A percentile compares a stretch with the other conserved stretches of the same genome.
These are phyloP conservation scores for Caenorhabditis brenneri DNA, from an alignment of 1,140 invertebrate genomes.

Conservation along the genomic window DNA sequence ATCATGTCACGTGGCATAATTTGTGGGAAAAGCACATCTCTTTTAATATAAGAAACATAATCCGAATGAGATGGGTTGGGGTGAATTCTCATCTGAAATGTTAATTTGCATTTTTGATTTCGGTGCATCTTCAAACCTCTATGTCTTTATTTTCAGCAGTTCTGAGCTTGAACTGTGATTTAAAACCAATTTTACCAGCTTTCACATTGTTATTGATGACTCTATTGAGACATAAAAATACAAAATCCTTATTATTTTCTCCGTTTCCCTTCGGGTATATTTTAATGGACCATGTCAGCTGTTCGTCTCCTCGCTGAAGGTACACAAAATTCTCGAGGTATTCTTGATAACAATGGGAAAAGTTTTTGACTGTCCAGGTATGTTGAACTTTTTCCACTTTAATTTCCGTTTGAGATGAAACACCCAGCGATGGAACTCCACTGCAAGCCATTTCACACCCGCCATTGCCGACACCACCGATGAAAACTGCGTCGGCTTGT, in stretches of 20 bases:
- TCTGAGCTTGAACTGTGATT: slow-evolving; percentile 68
- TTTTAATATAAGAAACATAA: slow-evolving; percentile 70
- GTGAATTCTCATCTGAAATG: slow-evolving; percentile 67
- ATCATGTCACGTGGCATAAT: slow-evolving; percentile 68
- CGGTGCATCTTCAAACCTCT: slow-evolving; percentile 48
- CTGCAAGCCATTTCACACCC: slow-evolving; percentile 30
- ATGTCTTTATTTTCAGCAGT: slow-evolving; percentile 70
- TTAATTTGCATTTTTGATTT: not conserved
- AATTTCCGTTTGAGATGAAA: slow-evolving; percentile 70
- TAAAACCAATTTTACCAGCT: slow-evolving; percentile 66
- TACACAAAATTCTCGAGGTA: slow-evolving; percentile 70
- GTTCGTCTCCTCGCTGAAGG: slow-evolving; percentile 65
- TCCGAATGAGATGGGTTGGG: slow-evolving; percentile 71
- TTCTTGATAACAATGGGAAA: slow-evolving; percentile 62
- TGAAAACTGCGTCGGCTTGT: slow-evolving; percentile 52
- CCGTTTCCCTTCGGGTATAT: slow-evolving; percentile 71
- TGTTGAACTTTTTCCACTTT: slow-evolving; percentile 63
- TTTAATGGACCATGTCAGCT: slow-evolving; percentile 70
- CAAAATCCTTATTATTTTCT: slow-evolving; percentile 70
- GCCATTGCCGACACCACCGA: slow-evolving; percentile 54
- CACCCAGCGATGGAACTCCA: slow-evolving; percentile 43
- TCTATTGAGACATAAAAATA: slow-evolving; percentile 69
- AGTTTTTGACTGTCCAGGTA: slow-evolving; percentile 70
- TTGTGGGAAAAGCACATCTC: slow-evolving; percentile 70
- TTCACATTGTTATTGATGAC: slow-evolving; percentile 54